phyloP scores from a whole-genome alignment of 2,113 vertebrate species.

The Deroptyus accipitrinus region DNA sequence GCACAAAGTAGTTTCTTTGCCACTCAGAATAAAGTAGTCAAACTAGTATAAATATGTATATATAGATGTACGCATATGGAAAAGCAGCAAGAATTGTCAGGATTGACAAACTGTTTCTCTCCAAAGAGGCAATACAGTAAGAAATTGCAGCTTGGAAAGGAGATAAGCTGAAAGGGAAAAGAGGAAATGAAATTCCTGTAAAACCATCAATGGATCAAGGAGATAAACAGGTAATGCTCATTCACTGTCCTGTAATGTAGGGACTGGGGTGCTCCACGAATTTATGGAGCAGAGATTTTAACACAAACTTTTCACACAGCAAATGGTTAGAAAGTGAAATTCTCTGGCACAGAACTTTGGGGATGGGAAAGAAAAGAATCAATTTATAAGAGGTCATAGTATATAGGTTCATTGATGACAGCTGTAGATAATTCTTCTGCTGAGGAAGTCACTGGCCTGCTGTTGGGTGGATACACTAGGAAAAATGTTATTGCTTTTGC shows the following conservation, averaged over 20 bases:
- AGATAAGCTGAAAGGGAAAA: neutral
- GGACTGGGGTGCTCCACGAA: accelerated
- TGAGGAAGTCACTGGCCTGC: neutral
- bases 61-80: neutral
- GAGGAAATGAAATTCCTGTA: neutral
- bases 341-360: neutral
- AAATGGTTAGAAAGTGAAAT: neutral
- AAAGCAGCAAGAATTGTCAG: neutral
- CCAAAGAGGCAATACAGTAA: neutral
- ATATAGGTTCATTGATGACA: neutral
- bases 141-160: neutral
- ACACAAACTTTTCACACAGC: neutral
- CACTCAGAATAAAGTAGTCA: neutral
- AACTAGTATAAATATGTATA: neutral
- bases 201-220: neutral
- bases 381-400: neutral
- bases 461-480: neutral
- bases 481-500: neutral
- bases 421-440: neutral
- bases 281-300: neutral
- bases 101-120: neutral
- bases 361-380: neutral
- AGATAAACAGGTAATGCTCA: neutral
- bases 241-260: neutral
- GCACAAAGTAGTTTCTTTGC: neutral